Evolutionary conservation across 2,113 vertebrate genomes (phyloP).

Genomic region (Sinocyclocheilus anophthalmus): DNA sequence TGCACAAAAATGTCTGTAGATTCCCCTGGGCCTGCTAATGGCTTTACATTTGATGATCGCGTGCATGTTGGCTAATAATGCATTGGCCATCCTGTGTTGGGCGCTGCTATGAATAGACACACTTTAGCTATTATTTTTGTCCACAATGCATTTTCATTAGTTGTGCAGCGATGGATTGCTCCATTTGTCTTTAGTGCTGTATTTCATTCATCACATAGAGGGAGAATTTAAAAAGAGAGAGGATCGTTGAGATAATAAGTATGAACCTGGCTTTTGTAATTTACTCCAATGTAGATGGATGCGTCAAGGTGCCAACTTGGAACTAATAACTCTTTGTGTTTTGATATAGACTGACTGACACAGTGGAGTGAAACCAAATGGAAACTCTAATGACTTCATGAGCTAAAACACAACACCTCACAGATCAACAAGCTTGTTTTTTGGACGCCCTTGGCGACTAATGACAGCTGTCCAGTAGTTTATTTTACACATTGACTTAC

Average conservation of each 20-base stretch:
- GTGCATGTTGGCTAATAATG: neutral
- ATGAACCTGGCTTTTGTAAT: constrained; percentile 14
- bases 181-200: neutral
- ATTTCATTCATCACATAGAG: neutral
- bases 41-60: neutral
- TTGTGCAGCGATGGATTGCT: neutral
- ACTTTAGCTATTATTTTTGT: neutral
- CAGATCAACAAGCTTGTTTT: constrained; percentile 5
- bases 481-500: constrained; percentile 63
- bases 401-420: constrained; percentile 25
- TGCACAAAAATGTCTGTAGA: neutral
- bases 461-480: neutral
- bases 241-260: neutral
- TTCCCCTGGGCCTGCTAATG: neutral
- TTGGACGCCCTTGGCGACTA: neutral
- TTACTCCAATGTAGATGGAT: constrained; percentile 6
- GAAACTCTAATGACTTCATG: constrained; percentile 5
- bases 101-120: constrained; percentile 31
- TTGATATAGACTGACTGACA: neutral
- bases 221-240: neutral
- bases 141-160: constrained; percentile 23
- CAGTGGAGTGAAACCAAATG: constrained; percentile 3
- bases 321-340: constrained; percentile 6
- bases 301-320: neutral
- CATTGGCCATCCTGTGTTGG: neutral